Conservation (phyloP, 2,888 invertebrate genomes). For the Brenthis ino region DNA sequence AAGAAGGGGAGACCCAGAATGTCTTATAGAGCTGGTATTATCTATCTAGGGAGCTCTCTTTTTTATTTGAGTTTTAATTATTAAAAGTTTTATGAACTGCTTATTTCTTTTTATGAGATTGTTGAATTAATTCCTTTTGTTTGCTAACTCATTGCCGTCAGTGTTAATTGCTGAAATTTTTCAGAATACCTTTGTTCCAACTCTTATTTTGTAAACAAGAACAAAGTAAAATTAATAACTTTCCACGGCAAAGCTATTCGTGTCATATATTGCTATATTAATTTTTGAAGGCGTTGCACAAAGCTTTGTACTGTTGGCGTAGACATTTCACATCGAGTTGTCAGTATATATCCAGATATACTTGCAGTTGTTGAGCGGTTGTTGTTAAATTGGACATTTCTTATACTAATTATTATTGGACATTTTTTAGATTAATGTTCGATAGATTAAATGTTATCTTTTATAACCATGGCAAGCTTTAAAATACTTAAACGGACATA, state of each 20-base stretch:
- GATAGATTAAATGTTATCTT: no score
- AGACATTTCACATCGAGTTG: conserved; percentile 10
- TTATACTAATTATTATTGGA: no score
- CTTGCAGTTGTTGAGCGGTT: neutral
- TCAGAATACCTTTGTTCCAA: conserved; percentile 32
- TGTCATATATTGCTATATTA: conserved; percentile 37
- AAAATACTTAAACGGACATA: no score
- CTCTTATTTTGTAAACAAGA: conserved; percentile 45
- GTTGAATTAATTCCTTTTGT: conserved; percentile 80
- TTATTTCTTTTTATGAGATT: conserved; percentile 79
- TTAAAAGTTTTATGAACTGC: conserved; percentile 81
- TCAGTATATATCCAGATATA: conserved; percentile 1
- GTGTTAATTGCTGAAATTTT: conserved; percentile 54
- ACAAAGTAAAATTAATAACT: conserved; percentile 30
- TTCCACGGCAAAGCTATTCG: conserved; percentile 28
- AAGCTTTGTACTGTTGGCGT: conserved; percentile 13
- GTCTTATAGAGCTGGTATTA: conserved; percentile 50
- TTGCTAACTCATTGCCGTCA: conserved; percentile 65
- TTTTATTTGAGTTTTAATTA: conserved; percentile 81
- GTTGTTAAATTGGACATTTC: neutral
- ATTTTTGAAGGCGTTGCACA: conserved; percentile 29
- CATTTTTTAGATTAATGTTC: no score
- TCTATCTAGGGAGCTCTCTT: conserved; percentile 60
- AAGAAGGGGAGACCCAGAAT: conserved; percentile 24
- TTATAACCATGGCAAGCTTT: no score